Evolutionary conservation across 2,888 invertebrate genomes (phyloP).

Genomic region (Drosophila hawaiiensis): DNA sequence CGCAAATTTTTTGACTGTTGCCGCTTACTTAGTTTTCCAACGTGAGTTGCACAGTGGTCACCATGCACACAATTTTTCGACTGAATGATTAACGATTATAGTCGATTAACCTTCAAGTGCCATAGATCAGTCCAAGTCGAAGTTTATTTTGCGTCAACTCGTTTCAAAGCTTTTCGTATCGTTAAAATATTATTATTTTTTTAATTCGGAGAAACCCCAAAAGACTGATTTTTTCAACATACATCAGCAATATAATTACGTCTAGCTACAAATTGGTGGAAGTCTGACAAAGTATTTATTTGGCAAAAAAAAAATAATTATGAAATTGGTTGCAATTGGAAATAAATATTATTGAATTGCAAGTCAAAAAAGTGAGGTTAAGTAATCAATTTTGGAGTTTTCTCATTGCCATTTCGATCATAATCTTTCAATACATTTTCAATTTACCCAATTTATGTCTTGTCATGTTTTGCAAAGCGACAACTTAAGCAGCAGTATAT

Average conservation of each 20-base stretch:
- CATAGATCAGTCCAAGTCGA: background rate
- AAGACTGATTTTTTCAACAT: background rate
- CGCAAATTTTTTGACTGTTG: conserved; percentile 78
- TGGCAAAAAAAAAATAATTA: too few relatives aligned
- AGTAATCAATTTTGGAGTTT: background rate
- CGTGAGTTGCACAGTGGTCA: conserved; percentile 36
- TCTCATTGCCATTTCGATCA: background rate
- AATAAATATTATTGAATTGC: background rate
- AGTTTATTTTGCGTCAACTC: background rate
- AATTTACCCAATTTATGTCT: background rate
- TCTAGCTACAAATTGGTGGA: background rate
- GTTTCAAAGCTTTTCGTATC: background rate
- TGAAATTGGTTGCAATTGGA: background rate
- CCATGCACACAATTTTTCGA: background rate
- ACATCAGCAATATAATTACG: too few relatives aligned
- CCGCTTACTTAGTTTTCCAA: conserved; percentile 46
- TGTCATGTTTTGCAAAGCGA: background rate
- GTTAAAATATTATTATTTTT: background rate
- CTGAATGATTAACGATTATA: background rate
- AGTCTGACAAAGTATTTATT: background rate
- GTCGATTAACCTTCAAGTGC: background rate
- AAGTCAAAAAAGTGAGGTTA: too few relatives aligned
- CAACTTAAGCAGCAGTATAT: background rate
- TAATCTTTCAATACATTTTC: too few relatives aligned
- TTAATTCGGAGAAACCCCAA: background rate